phyloP scores from a whole-genome alignment of 1,140 invertebrate species.

The Drosophila lacertosa region DNA sequence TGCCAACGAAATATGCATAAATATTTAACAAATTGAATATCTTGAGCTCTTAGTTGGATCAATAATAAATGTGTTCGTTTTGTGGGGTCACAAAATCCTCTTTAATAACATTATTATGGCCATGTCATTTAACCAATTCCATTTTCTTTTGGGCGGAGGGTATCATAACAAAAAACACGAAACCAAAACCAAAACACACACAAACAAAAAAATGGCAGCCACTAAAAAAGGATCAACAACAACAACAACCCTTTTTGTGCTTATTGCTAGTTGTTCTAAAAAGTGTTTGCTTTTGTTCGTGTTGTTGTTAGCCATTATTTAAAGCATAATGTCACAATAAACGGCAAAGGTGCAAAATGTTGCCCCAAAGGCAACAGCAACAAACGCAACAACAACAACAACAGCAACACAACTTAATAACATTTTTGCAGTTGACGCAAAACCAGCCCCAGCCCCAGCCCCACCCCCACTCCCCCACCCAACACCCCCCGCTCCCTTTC shows the following conservation, averaged over 20 bases:
- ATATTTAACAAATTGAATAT: too few relatives aligned
- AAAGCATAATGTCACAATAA: conserved; percentile 82
- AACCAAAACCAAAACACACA: conserved; percentile 10
- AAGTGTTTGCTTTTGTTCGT: conserved; percentile 69
- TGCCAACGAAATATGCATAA: too few relatives aligned
- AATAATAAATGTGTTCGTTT: background rate
- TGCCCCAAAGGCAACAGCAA: conserved; percentile 52
- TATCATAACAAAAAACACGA: too few relatives aligned
- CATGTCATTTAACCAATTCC: background rate
- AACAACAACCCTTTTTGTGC: conserved; percentile 7
- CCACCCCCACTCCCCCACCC: background rate
- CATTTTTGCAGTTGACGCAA: conserved; percentile 60
- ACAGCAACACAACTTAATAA: conserved; percentile 64
- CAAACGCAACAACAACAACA: conserved; percentile 1
- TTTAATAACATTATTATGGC: conserved; percentile 1
- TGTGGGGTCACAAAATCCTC: background rate
- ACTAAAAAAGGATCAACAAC: conserved; percentile 15
- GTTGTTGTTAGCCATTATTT: conserved; percentile 66
- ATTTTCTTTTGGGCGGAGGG: background rate
- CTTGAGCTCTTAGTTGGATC: too few relatives aligned
- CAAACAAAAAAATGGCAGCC: conserved; percentile 27
- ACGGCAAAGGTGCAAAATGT: conserved; percentile 81
- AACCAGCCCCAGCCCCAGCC: conserved; percentile 34
- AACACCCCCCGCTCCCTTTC: background rate
- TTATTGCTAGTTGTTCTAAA: conserved; percentile 54